These are phyloP conservation scores for Eucidaris tribuloides DNA, from an alignment of 35 echinoderm and acorn worm genomes.

Conservation along the genomic window DNA sequence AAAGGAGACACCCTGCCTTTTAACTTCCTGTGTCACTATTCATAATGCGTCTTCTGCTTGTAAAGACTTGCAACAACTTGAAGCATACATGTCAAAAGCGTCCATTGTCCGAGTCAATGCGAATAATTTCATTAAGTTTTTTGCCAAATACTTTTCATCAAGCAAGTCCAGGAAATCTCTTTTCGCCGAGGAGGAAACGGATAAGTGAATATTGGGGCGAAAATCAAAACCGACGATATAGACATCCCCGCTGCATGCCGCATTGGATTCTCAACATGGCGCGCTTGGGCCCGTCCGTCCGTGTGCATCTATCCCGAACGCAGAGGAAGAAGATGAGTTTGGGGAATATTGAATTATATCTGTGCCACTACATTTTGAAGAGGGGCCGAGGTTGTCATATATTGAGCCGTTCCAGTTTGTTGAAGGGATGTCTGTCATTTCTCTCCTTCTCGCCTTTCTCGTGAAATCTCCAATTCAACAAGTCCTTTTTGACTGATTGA, in stretches of 20 bases:
- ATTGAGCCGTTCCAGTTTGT: constrained; percentile 35
- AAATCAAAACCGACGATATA: not conserved
- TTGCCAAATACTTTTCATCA: too few relatives aligned
- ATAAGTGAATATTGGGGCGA: not conserved
- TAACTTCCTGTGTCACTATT: too few relatives aligned
- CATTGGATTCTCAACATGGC: too few relatives aligned
- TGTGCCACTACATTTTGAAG: constrained; percentile 17
- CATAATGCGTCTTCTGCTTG: too few relatives aligned
- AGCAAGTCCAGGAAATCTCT: too few relatives aligned
- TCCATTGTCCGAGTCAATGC: too few relatives aligned
- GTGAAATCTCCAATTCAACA: constrained; percentile 35
- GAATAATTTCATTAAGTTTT: too few relatives aligned
- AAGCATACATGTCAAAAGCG: too few relatives aligned
- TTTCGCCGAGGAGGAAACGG: not conserved
- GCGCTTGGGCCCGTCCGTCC: too few relatives aligned
- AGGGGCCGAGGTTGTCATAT: constrained; percentile 22
- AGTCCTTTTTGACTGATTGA: constrained; percentile 36
- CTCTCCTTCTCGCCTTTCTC: not conserved
- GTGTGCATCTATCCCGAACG: not conserved
- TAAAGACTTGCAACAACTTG: too few relatives aligned
- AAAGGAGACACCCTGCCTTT: too few relatives aligned
- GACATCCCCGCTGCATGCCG: too few relatives aligned
- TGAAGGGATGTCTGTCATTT: constrained; percentile 30
- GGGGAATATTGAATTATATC: constrained; percentile 35
- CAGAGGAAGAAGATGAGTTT: constrained; percentile 9